These are phyloP conservation scores for Amblyraja radiata DNA, from an alignment of 2,797 vertebrate species.

Conservation along the genomic window DNA sequence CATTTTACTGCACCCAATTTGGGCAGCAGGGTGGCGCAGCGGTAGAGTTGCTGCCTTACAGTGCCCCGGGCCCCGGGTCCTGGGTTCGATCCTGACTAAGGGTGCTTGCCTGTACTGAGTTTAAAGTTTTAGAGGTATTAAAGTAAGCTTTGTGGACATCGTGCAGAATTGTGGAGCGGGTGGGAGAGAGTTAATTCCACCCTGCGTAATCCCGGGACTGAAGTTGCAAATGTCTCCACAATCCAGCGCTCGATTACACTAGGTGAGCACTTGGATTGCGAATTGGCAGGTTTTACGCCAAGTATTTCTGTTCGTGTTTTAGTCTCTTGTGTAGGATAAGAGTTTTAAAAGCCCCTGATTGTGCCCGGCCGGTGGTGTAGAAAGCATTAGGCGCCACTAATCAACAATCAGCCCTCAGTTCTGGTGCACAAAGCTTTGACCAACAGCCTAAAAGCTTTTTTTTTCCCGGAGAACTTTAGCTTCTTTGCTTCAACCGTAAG, in stretches of 20 bases:
- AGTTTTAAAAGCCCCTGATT: constrained; percentile 37
- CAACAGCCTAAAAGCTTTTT: constrained; percentile 21
- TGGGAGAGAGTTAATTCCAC: not conserved
- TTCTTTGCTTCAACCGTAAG: not conserved
- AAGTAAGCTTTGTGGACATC: not conserved
- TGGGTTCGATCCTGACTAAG: no score
- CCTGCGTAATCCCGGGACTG: not conserved
- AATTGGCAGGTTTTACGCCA: not conserved
- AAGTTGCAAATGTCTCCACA: not conserved
- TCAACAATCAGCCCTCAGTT: constrained; percentile 32
- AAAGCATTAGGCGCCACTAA: constrained; percentile 21
- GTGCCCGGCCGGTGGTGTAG: not conserved
- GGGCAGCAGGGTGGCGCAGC: no score
- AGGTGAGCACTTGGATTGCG: not conserved
- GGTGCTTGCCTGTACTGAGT: no score
- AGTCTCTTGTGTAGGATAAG: constrained; percentile 35
- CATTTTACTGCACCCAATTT: no score
- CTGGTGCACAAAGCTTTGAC: not conserved
- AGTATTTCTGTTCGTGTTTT: constrained; percentile 22
- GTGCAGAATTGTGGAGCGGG: not conserved
- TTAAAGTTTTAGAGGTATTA: no score
- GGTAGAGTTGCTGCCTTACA: no score
- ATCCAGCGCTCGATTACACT: no score
- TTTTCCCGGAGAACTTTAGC: not conserved
- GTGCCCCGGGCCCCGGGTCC: no score